phyloP scores from a whole-genome alignment of 2,888 invertebrate species.

The Trilocha varians region DNA sequence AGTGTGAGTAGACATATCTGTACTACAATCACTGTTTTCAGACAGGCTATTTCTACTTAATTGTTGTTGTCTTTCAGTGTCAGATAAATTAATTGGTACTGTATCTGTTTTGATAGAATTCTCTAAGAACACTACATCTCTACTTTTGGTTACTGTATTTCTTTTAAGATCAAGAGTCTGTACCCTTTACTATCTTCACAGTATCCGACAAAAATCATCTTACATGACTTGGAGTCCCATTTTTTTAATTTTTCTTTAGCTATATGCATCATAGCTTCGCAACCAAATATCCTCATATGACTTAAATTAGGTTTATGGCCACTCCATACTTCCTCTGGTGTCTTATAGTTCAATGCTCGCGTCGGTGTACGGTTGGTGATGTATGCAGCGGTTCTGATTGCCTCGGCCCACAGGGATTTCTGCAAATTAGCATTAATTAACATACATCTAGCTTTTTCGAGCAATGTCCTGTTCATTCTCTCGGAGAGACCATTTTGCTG shows the following conservation, averaged over 20 bases:
- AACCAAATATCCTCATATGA: conserved; percentile 4
- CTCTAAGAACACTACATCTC: background rate
- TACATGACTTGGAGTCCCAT: conserved; percentile 5
- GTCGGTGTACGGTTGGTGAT: background rate
- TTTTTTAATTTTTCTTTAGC: conserved; percentile 3
- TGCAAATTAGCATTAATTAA: conserved; percentile 8
- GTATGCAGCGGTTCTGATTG: conserved; percentile 2
- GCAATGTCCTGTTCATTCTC: conserved; percentile 14
- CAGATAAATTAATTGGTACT: too few relatives aligned
- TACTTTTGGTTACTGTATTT: background rate
- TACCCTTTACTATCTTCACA: conserved; percentile 1
- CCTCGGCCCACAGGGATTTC: conserved; percentile 5
- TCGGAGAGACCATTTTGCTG: conserved; percentile 24
- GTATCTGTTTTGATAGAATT: too few relatives aligned
- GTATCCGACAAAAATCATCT: conserved; percentile 1
- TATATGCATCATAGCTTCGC: conserved; percentile 1
- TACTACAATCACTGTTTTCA: too few relatives aligned
- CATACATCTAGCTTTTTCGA: conserved; percentile 13
- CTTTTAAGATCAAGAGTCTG: background rate
- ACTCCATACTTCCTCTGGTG: conserved; percentile 3
- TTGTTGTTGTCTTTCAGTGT: too few relatives aligned
- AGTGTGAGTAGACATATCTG: too few relatives aligned
- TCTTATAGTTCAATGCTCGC: background rate
- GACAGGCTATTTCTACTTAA: too few relatives aligned
- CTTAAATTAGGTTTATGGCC: background rate